Base-by-base conservation (phyloP, 2,888 invertebrate genomes). In the Zootermopsis nevadensis region DNA sequence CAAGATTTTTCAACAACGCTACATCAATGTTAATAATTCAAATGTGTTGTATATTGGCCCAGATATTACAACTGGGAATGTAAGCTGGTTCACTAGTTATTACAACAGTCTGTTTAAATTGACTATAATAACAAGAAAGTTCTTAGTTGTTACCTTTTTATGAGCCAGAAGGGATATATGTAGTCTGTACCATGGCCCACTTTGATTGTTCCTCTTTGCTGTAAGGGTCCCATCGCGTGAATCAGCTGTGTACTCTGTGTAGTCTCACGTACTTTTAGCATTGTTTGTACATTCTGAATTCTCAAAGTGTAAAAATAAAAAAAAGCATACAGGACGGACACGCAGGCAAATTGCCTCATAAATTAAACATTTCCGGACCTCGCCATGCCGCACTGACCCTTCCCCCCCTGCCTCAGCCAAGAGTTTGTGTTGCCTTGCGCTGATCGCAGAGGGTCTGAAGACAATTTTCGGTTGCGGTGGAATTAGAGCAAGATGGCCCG, bases 321-420 rank as follows among this genome's bases (percentile, higher is more conserved):
- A 60, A 60, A 19, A 48, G 3, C 48, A 12, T 27, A 60, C n/a
- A n/a, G 60, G 27, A 60, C 60, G 60, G 60, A 60, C 27, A 27
- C 60, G n/a, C 60, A 60, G 60, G 60, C 60, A 60, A 60, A 60
- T 60, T 60, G 60, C 60, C 60, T 60, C 60, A 60, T 60, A 60
- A 60, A 60, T 60, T 60, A 27, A 60, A 60, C 60, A 60, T 60
- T 60, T 60, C 27, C 60, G 27, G 60, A 12, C 60, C 60, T 60
- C 27, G 60, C 3, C 60, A n/a, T n/a, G 60, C n/a, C 60, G 12
- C 60, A 10, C 27, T 60, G n/a, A 4, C 10, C 8, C n/a, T 60
- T 27, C 60, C n/a, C 48, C 15, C 15, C 48, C 10, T 48, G 10
- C 48, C 48, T 48, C 15, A 8, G 10, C 48, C 48, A n/a, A n/a